Evolutionary conservation across 2,888 invertebrate species (phyloP).

Genomic region (Dryobotodes eremita): DNA sequence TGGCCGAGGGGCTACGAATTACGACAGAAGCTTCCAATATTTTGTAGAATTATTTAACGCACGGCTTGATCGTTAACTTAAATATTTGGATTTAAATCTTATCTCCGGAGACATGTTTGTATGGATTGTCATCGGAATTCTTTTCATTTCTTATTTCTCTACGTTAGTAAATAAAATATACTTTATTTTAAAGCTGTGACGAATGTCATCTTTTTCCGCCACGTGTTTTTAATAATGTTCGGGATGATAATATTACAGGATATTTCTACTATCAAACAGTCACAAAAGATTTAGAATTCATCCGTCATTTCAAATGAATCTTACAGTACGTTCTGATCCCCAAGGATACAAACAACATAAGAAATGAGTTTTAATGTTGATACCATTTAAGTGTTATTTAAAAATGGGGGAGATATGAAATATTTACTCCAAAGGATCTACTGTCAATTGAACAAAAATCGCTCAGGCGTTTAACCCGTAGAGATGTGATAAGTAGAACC

Average conservation of each 20-base stretch:
- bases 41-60: conserved; percentile 55
- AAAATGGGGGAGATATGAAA: conserved; percentile 73
- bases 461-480: conserved; percentile 79
- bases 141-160: conserved; percentile 15
- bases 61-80: conserved; percentile 48
- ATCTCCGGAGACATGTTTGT: conserved; percentile 46
- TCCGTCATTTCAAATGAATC: conserved; percentile 77
- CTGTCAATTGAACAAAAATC: conserved; percentile 86
- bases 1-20: conserved; percentile 64
- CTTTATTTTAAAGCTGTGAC: conserved; percentile 8
- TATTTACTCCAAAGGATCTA: conserved; percentile 80
- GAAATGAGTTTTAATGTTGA: conserved; percentile 73
- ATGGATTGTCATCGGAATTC: conserved; percentile 26
- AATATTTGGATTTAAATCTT: conserved; percentile 60
- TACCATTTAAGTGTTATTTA: conserved; percentile 79
- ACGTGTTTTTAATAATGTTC: conserved; percentile 9
- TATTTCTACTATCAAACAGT: conserved; percentile 18
- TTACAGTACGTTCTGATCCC: conserved; percentile 72
- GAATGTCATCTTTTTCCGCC: not conserved
- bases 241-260: conserved; percentile 3
- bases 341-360: conserved; percentile 78
- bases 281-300: conserved; percentile 68
- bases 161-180: not conserved
- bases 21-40: conserved; percentile 57
- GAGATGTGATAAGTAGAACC: conserved; percentile 70